These are phyloP conservation scores for Malurus cyaneus DNA, from an alignment of 2,113 vertebrate genomes.

Conservation along the genomic window DNA sequence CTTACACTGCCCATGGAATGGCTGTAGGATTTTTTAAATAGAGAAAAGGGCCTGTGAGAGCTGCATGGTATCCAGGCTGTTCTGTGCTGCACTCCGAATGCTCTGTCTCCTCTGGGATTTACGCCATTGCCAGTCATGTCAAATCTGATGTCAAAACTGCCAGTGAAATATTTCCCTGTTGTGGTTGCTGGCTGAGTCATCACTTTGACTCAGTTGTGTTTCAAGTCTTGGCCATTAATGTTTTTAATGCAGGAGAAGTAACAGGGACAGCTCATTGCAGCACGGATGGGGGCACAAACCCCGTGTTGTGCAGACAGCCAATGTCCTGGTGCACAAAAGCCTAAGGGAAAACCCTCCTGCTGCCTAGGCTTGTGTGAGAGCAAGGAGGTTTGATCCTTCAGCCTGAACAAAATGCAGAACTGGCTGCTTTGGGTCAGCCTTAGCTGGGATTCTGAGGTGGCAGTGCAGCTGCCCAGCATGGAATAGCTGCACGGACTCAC, in stretches of 20 bases:
- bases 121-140: neutral
- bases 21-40: neutral
- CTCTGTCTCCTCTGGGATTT: neutral
- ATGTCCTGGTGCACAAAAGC: neutral
- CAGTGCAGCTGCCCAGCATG: neutral
- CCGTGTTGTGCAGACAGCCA: neutral
- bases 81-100: neutral
- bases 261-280: accelerated
- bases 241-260: neutral
- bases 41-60: neutral
- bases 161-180: neutral
- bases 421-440: neutral
- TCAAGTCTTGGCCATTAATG: neutral
- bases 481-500: neutral
- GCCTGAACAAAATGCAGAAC: neutral
- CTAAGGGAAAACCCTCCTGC: neutral
- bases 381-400: neutral
- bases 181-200: neutral
- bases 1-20: neutral
- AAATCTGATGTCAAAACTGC: neutral
- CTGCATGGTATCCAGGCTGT: accelerated
- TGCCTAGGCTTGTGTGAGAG: neutral
- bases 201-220: neutral
- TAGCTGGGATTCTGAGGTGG: neutral
- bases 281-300: neutral